Conservation (phyloP, 2,113 vertebrate species). For the Brachyhypopomus occidentalis region DNA sequence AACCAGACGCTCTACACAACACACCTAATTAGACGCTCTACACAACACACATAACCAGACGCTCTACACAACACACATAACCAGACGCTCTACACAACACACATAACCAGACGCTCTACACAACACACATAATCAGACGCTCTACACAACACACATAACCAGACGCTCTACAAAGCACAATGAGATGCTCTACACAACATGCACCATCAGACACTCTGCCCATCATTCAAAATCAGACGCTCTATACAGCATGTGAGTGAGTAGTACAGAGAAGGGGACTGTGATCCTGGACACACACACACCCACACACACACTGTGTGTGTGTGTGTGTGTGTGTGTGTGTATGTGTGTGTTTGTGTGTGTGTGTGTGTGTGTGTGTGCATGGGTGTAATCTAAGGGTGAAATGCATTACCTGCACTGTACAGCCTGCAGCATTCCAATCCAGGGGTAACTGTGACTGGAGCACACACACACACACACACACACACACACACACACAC, state of each 20-base stretch:
- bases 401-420: constrained; percentile 74
- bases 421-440: constrained; percentile 65
- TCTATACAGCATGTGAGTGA: not conserved
- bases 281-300: constrained; percentile 42
- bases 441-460: not conserved
- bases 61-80: too few species aligned
- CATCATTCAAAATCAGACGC: not conserved
- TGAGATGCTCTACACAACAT: not conserved
- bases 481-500: constrained; percentile 16
- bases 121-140: too few species aligned
- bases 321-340: constrained; percentile 37
- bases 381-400: constrained; percentile 67
- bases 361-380: not conserved
- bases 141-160: too few species aligned
- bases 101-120: too few species aligned
- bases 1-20: too few species aligned
- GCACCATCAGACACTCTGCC: not conserved
- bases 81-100: too few species aligned
- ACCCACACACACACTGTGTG: constrained; percentile 62
- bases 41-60: too few species aligned
- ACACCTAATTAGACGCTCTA: too few species aligned
- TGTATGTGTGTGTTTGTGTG: not conserved
- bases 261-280: not conserved
- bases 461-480: not conserved
- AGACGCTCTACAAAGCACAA: too few species aligned